Evolutionary conservation across 2,113 vertebrate species (phyloP), one percentile per base, ranked within the genome.

Genomic region (Pelodiscus sinensis): DNA sequence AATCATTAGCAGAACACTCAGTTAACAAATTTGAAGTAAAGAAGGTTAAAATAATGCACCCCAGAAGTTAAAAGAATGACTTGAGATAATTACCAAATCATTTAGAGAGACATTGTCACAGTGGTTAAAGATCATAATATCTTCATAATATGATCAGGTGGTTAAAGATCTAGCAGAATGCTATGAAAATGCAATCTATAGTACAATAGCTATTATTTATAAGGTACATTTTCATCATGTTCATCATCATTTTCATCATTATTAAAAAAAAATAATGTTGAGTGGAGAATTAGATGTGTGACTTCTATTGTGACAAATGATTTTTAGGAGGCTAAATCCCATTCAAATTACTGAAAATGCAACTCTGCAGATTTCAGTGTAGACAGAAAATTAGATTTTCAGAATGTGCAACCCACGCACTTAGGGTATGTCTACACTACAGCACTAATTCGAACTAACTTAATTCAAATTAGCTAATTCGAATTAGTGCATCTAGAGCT

Each of bases 1-100:
- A 94, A 89, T 92, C 94, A 90, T 95, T 93, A 89, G 51, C 31
- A 91, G 78, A 89, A 65, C 22, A 94, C 94, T 96, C 44, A 90
- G 62, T 90, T 95, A 92, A 82, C 24, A 92, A 91, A 12, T 21
- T 31, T 91, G 82, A 92, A 65, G 80, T 86, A 94, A 90, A 86
- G 78, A 93, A 93, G 60, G 92, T 52, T 91, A 55, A 35, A 89
- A 35, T 82, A 91, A 84, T 51, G 50, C 68, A 73, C 11, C 52
- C 1, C 60, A 3, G 75, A 81, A 91, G 79, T 52, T 29, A 77
- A 44, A 86, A 94, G 90, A 92, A 71, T n/a, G 31, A 35, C 62
- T 80, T 9, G 65, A 90, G 84, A 77, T 60, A 60, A 85, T 85
- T 85, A 62, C 65, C 22, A 85, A 82, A 86, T n/a, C 1, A 13